phyloP scores from a whole-genome alignment of 1,140 invertebrate species.

The Adelges cooleyi region DNA sequence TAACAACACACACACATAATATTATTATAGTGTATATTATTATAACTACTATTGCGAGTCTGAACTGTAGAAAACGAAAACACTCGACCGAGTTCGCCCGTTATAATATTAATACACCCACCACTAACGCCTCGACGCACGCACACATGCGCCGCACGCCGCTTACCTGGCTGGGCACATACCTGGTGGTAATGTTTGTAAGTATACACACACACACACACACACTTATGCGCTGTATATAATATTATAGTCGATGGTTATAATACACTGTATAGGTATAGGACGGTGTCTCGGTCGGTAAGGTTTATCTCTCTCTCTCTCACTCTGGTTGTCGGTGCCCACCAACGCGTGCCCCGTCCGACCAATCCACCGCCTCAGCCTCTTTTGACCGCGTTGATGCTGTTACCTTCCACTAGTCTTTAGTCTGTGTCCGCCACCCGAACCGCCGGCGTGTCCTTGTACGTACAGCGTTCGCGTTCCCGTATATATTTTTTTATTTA shows the following conservation, averaged over 20 bases:
- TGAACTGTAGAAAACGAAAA: conserved; percentile 9
- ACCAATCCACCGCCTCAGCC: conserved; percentile 14
- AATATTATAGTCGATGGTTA: too few relatives aligned
- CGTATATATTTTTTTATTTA: too few relatives aligned
- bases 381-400: neutral
- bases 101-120: conserved; percentile 13
- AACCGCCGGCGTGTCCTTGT: conserved; percentile 6
- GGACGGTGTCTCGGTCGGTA: conserved; percentile 4
- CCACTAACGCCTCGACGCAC: conserved; percentile 13
- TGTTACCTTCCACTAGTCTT: neutral
- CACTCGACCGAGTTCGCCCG: conserved; percentile 11
- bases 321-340: neutral
- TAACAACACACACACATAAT: too few relatives aligned
- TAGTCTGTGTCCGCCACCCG: conserved; percentile 24
- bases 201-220: neutral
- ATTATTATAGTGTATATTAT: too few relatives aligned
- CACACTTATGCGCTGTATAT: too few relatives aligned
- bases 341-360: conserved; percentile 6
- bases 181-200: conserved; percentile 24
- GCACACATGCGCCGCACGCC: neutral
- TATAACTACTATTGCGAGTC: too few relatives aligned
- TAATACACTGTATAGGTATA: conserved; percentile 7
- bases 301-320: neutral
- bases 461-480: too few relatives aligned
- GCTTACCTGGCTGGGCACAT: neutral